phyloP scores from a whole-genome alignment of 2,888 invertebrate genomes.

The Periphyllus acericola region DNA sequence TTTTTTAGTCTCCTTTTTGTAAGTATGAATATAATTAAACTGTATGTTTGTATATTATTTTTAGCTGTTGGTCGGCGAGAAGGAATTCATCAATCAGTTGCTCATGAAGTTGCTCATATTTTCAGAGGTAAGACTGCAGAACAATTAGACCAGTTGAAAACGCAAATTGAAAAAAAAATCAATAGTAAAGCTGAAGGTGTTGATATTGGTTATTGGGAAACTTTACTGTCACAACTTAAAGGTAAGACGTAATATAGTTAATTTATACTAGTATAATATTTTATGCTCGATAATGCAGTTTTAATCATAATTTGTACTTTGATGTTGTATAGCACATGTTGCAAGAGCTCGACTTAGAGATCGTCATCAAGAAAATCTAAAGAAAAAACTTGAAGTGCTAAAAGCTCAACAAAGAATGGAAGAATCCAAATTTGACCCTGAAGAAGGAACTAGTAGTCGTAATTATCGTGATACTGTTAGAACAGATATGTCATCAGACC shows the following conservation, averaged over 20 bases:
- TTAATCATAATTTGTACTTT: neutral
- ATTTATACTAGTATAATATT: slow-evolving; percentile 68
- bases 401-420: slow-evolving; percentile 84
- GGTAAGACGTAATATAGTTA: slow-evolving; percentile 67
- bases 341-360: slow-evolving; percentile 91
- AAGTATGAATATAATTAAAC: neutral
- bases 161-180: slow-evolving; percentile 88
- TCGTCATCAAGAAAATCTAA: slow-evolving; percentile 89
- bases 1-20: neutral
- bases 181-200: slow-evolving; percentile 86
- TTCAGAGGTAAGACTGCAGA: slow-evolving; percentile 93
- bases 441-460: slow-evolving; percentile 60
- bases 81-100: slow-evolving; percentile 91
- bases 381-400: slow-evolving; percentile 86
- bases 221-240: slow-evolving; percentile 91
- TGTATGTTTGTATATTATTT: slow-evolving; percentile 8
- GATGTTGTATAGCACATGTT: slow-evolving; percentile 80
- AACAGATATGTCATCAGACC: neutral
- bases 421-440: slow-evolving; percentile 64
- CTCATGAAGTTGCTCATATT: slow-evolving; percentile 85
- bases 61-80: slow-evolving; percentile 73
- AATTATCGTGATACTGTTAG: slow-evolving; percentile 1
- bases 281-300: neutral
- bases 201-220: slow-evolving; percentile 98
- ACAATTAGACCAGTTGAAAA: slow-evolving; percentile 84